Conservation (phyloP, 2,113 vertebrate genomes). For the Felis chaus region DNA sequence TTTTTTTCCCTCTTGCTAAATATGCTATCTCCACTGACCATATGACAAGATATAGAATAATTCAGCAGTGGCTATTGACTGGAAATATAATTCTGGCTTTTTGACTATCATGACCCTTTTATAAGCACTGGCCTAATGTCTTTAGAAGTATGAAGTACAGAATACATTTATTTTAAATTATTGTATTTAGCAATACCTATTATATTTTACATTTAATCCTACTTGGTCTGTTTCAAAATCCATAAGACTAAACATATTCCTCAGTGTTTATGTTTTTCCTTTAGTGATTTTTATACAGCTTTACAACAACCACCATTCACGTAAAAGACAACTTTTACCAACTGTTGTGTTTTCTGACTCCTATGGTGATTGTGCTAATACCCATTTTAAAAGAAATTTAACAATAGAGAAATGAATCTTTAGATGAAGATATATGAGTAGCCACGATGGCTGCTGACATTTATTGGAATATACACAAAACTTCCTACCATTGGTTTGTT, state of each 20-base stretch:
- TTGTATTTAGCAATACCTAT: background rate
- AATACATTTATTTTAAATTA: background rate
- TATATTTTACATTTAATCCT: constrained; percentile 13
- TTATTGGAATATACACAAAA: background rate
- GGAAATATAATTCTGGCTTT: background rate
- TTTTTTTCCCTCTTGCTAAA: background rate
- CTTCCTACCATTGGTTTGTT: background rate
- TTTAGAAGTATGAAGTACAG: background rate
- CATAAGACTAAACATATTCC: background rate
- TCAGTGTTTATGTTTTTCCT: background rate
- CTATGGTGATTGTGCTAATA: background rate
- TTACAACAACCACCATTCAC: background rate
- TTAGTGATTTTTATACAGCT: constrained; percentile 1
- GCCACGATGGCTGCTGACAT: background rate
- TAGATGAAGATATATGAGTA: background rate
- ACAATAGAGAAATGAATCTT: constrained; percentile 20
- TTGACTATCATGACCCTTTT: background rate
- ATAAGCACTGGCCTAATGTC: background rate
- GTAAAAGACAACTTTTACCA: background rate
- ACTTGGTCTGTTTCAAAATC: background rate
- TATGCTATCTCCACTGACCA: background rate
- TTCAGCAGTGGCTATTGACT: background rate
- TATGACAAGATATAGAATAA: background rate
- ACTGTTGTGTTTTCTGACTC: background rate
- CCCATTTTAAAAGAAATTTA: constrained; percentile 24